Percentiles rank a stretch among this genome's conserved stretches.
phyloP scores from a whole-genome alignment of 2,888 invertebrate genomes.

The Baccha elongata region DNA sequence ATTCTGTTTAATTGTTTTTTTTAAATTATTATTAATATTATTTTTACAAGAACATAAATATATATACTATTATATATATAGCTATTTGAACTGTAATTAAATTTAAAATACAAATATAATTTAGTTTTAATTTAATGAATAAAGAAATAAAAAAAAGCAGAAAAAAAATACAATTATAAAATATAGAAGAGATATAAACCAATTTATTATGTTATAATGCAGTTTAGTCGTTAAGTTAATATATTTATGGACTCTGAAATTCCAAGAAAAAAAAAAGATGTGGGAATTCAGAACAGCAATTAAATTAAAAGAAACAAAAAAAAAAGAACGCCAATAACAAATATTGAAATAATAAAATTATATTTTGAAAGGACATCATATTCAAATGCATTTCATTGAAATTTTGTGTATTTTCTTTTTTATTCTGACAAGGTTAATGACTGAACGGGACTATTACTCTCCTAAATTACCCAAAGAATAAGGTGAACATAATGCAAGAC shows the following conservation, averaged over 20 bases:
- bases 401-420: not conserved
- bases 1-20: slow-evolving; percentile 8
- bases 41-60: slow-evolving; percentile 25
- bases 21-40: not conserved
- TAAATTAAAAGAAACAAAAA: slow-evolving; percentile 19
- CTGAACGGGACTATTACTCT: too few species aligned
- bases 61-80: slow-evolving; percentile 38
- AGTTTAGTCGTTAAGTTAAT: slow-evolving; percentile 52
- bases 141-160: slow-evolving; percentile 30
- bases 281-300: slow-evolving; percentile 33
- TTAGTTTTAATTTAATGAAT: slow-evolving; percentile 32
- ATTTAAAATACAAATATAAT: slow-evolving; percentile 17
- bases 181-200: slow-evolving; percentile 70
- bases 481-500: too few species aligned
- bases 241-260: too few species aligned
- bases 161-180: slow-evolving; percentile 47
- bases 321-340: slow-evolving; percentile 40
- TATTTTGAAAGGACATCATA: slow-evolving; percentile 69
- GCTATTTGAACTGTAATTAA: slow-evolving; percentile 68
- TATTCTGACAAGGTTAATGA: too few species aligned
- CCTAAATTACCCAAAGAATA: too few species aligned
- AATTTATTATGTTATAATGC: slow-evolving; percentile 54
- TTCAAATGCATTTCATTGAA: not conserved
- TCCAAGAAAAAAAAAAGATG: slow-evolving; percentile 1
- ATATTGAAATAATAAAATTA: slow-evolving; percentile 69